Evolutionary conservation across 1,140 invertebrate species (phyloP), one percentile per base, ranked within the genome.

Genomic region (Sipha flava): DNA sequence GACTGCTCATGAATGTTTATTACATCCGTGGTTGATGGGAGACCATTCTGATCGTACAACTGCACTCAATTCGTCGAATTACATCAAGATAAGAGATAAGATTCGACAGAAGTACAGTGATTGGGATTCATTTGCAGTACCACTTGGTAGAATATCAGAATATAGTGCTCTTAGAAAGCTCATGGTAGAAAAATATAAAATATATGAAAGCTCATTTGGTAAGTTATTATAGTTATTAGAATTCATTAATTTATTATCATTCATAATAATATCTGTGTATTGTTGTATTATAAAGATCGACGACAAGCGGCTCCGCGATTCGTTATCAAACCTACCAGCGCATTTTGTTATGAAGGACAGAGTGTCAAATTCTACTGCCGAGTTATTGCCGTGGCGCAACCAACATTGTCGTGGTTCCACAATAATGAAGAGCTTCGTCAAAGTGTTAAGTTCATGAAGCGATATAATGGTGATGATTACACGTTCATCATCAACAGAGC

Each of bases 381-480:
- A 82, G 93, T 99, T 81, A 95, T 99, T 83, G 96, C 96, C 9
- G 91, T 94, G 80, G 96, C 97, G 26, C 90, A 95, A 26, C 95
- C 97, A 3, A 97, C 96, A 12, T 89, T 99, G 45, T 95, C 94
- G 26, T 99, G 98, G 98, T 95, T 91, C 82, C 92, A 95, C 82
- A 96, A 97, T 86, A 95, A 95, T 85, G 89, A 91, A 82, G 96
- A 98, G 84, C 87, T 99, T n/a, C 89, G 93, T 75, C 98, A 99
- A 87, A 98, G 96, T 82, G 96, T 98, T 31, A 99, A 99, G 87
- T 98, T 96, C 86, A 99, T 99, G 97, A 99, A 99, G 87, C 91
- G 97, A 82, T 99, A 99, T 85, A 88, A 91, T 40, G 95, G 94
- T 47, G 95, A 98, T 82, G 96, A 99, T 85, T 99, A 97, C 85